phyloP scores from a whole-genome alignment of 1,140 invertebrate genomes.

The Brachionus sp. region DNA sequence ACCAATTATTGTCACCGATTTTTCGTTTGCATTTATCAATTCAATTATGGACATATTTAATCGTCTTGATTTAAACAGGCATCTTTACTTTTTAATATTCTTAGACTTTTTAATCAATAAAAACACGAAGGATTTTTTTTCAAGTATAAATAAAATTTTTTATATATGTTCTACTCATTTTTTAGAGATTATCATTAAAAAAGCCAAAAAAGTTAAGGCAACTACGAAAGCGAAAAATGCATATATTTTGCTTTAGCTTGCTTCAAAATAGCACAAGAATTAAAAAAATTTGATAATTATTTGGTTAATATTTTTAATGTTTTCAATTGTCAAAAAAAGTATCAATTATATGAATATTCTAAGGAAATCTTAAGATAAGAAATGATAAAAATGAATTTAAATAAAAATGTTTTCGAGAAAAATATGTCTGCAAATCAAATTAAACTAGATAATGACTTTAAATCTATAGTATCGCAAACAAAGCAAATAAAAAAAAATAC shows the following conservation, averaged over 20 bases:
- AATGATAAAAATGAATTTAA: background rate
- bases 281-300: background rate
- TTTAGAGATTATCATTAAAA: background rate
- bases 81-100: background rate
- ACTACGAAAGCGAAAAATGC: background rate
- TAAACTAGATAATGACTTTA: background rate
- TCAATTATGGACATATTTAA: background rate
- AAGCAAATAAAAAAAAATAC: background rate
- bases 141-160: background rate
- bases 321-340: background rate
- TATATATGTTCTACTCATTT: background rate
- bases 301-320: background rate
- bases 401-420: background rate
- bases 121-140: background rate
- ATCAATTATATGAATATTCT: background rate
- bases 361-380: background rate
- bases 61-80: background rate
- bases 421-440: background rate
- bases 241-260: background rate
- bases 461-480: background rate
- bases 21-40: background rate
- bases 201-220: background rate
- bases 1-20: background rate
- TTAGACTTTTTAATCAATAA: background rate
- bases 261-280: background rate